Evolutionary conservation across 1,140 invertebrate genomes (phyloP).

Genomic region (Lethocerus indicus): DNA sequence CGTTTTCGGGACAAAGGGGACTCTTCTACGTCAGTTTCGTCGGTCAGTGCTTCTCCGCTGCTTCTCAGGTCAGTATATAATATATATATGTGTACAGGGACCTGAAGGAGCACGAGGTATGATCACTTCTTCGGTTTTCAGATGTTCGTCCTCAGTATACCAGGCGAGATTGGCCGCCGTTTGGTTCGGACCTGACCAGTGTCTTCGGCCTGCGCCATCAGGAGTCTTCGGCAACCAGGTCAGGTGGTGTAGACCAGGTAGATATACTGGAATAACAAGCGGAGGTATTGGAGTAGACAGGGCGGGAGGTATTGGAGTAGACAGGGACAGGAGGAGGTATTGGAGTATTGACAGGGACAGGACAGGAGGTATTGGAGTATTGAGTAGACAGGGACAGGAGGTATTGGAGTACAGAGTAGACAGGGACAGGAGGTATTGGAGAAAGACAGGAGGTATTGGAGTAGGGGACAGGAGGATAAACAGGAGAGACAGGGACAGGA

Average conservation of each 20-base stretch:
- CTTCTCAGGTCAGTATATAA: no score
- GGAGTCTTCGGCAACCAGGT: slow-evolving; percentile 58
- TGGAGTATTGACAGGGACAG: background rate
- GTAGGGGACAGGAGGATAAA: background rate
- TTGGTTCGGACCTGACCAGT: slow-evolving; percentile 45
- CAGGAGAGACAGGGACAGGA: background rate
- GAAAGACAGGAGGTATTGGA: background rate
- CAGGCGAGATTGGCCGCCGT: slow-evolving; percentile 43
- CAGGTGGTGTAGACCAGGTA: slow-evolving; percentile 16
- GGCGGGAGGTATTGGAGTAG: background rate
- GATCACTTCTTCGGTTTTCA: no score
- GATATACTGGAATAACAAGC: background rate
- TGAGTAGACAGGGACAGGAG: slow-evolving; percentile 27
- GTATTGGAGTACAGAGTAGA: slow-evolving; percentile 23
- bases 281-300: background rate
- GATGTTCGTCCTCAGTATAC: no score
- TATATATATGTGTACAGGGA: no score
- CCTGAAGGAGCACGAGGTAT: no score
- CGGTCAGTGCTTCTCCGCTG: no score
- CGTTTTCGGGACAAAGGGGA: slow-evolving; percentile 26
- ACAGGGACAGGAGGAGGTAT: background rate
- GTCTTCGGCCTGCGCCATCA: slow-evolving; percentile 43
- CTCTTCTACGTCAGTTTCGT: no score
- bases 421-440: background rate
- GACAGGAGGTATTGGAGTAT: background rate